Evolutionary conservation across 2,888 invertebrate genomes (phyloP), one percentile per base, ranked within the genome.

Genomic region (Alloplasta piceator): DNA sequence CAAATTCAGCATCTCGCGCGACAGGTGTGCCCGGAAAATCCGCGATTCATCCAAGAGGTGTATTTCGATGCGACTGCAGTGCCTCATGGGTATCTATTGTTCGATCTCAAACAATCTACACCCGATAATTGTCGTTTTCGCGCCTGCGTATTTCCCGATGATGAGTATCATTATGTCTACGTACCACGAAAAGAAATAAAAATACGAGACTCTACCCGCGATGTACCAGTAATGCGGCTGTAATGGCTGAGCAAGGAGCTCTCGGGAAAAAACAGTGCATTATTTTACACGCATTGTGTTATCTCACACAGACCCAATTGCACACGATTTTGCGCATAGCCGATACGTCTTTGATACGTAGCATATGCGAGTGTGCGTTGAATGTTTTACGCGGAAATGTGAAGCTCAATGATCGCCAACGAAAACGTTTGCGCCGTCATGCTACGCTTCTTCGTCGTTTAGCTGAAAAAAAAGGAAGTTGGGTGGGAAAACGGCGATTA

Each of bases 41-140:
- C 78, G 6, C 68, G 66, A 55, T 84, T 84, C 71, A 5, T 83
- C 10, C 79, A 82, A 58, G 81, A 84, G 14, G 70, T 76, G 6
- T 82, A 80, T 66, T 64, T 56, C 5, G 78, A 83, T 52, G 79
- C 83, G 0, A 83, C 83, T 4, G 43, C 58, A 1, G 10, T 14
- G 7, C 75, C 71, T 0, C 78, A 81, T 14, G 66, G 83, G 12
- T 80, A 82, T 64, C n/a, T 77, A n/a, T 50, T 77, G 26, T 16
- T 74, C n/a, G 61, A 77, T 48, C 52, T 61, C 9, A 41, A 26
- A 26, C 26, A 26, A 26, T 26, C 26, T 26, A 26, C 26, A 26
- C 26, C 26, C 26, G 26, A 26, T 16, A 43, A 64, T 36, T 72
- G 56, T 61, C 60, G 80, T 26, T 63, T 80, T n/a, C 52, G 80